Conservation (phyloP, 2,113 vertebrate genomes). For the Chunga burmeisteri region DNA sequence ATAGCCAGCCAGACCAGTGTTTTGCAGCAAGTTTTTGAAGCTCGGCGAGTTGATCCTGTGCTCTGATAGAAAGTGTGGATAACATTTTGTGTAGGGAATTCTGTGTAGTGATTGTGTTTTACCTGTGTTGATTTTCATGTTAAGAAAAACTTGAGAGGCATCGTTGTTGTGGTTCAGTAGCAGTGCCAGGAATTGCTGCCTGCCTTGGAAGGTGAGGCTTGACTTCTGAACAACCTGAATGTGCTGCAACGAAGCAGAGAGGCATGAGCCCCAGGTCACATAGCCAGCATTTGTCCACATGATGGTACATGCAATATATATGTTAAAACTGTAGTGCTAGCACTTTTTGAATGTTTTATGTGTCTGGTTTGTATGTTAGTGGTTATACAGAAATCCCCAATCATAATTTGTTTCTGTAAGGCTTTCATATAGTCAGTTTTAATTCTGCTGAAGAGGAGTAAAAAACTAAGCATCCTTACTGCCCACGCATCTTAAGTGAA, state of each 20-base stretch:
- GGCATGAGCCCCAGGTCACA: not conserved
- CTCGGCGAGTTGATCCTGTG: not conserved
- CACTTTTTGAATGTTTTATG: not conserved
- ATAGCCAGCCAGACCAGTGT: accelerated
- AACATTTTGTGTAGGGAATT: not conserved
- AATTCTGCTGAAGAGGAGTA: not conserved
- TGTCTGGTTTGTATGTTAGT: not conserved
- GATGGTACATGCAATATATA: not conserved
- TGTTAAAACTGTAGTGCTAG: not conserved
- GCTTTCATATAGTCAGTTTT: not conserved
- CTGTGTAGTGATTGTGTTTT: not conserved
- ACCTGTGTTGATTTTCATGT: not conserved
- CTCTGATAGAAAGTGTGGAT: not conserved
- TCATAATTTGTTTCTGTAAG: not conserved
- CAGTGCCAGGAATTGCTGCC: not conserved
- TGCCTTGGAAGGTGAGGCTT: not conserved
- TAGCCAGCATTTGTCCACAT: not conserved
- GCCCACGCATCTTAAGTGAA: not conserved
- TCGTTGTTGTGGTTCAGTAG: not conserved
- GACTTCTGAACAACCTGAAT: not conserved
- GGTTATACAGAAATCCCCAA: not conserved
- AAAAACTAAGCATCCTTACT: not conserved
- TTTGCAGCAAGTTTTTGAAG: not conserved
- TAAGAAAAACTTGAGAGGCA: not conserved
- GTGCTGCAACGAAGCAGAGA: not conserved